phyloP scores from a whole-genome alignment of 2,888 invertebrate species.

The Mythimna lalbum region DNA sequence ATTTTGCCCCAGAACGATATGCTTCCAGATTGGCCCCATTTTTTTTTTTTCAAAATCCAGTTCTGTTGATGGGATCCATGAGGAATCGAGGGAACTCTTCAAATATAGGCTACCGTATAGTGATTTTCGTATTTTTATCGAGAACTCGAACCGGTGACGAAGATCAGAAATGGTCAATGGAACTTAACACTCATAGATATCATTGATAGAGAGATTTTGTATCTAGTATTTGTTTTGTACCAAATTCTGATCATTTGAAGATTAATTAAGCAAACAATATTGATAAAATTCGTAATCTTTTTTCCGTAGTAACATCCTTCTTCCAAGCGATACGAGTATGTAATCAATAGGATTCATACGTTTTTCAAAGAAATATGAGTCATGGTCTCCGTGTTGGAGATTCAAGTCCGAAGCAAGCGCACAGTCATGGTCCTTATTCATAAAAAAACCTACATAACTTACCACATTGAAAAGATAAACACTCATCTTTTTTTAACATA shows the following conservation, averaged over 20 bases:
- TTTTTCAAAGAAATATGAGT: slow-evolving; percentile 62
- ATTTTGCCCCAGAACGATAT: no score
- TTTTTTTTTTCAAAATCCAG: no score
- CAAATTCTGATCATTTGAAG: not conserved
- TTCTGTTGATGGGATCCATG: no score
- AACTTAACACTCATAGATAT: no score
- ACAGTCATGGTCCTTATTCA: slow-evolving; percentile 30
- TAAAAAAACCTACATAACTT: slow-evolving; percentile 3
- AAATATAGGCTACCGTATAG: no score
- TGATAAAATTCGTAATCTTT: not conserved
- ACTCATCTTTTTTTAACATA: no score
- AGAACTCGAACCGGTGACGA: no score
- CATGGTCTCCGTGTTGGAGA: slow-evolving; percentile 34
- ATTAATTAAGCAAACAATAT: not conserved
- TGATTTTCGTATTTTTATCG: no score
- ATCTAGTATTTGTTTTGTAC: not conserved
- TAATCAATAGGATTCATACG: slow-evolving; percentile 49
- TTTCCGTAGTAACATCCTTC: slow-evolving; percentile 27
- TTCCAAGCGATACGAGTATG: slow-evolving; percentile 6
- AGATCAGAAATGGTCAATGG: no score
- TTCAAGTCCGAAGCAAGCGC: slow-evolving; percentile 17
- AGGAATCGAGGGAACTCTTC: no score
- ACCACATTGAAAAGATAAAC: not conserved
- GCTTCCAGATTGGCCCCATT: no score
- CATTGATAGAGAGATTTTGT: no score